A percentile compares a stretch with the other conserved stretches of the same genome.
These are phyloP conservation scores for Otolemur garnettii DNA, from an alignment of 2,113 vertebrate genomes.

Conservation along the genomic window DNA sequence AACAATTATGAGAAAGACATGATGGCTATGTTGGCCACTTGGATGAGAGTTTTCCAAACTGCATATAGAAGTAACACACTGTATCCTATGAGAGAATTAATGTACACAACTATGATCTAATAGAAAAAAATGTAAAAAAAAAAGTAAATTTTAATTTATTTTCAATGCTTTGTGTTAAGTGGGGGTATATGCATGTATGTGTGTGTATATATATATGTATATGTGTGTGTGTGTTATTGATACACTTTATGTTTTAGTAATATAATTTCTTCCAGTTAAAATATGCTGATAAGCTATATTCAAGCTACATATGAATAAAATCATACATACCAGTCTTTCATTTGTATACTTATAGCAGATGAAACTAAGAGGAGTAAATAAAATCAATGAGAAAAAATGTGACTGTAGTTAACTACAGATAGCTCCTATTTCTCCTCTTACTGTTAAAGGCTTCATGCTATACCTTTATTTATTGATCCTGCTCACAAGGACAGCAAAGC, in stretches of 20 bases:
- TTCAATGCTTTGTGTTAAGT: neutral
- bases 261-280: conserved; percentile 41
- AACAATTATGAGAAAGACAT: no score
- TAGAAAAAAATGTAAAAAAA: no score
- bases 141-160: neutral
- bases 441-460: neutral
- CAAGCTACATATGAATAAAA: conserved; percentile 11
- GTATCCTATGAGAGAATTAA: no score
- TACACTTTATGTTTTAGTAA: neutral
- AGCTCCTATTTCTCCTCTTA: conserved; percentile 40
- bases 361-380: conserved; percentile 14
- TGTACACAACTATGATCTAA: no score
- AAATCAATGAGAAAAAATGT: neutral
- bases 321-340: neutral
- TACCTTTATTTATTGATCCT: conserved; percentile 65
- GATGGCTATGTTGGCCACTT: no score
- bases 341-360: neutral
- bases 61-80: no score
- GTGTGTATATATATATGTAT: neutral
- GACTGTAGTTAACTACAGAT: neutral
- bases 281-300: neutral
- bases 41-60: no score
- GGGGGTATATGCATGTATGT: neutral
- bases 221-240: neutral
- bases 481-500: conserved; percentile 52